Evolutionary conservation across 2,797 vertebrate genomes (phyloP), one percentile per base, ranked within the genome.

Genomic region (Notolabrus celidotus): DNA sequence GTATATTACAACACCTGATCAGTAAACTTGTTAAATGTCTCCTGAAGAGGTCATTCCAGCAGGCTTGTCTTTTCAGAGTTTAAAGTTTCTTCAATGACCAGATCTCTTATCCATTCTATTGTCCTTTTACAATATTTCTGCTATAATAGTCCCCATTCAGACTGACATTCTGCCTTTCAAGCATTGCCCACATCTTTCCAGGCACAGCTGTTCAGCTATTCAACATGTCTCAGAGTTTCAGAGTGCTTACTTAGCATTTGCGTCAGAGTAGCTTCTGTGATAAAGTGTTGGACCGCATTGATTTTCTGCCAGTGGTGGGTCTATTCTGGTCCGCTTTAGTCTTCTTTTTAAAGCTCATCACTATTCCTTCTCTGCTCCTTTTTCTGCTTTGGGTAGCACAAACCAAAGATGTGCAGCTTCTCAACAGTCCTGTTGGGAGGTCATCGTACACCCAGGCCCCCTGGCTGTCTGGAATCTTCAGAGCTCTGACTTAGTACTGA

Each of bases 251-350:
- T 92, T 88, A 90, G 91, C 90, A 90, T 87, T 89, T 91, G 74
- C 82, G 74, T 90, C 80, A 82, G 74, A 80, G 84, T 75, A 70
- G 86, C 71, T 75, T 65, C 82, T 79, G 80, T 83, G 84, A 89
- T 90, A 87, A 90, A 87, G 77, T 46, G 80, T 65, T 62, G 86
- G 62, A 71, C 57, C 45, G 46, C 76, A 92, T 92, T 90, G 92
- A 93, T 93, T 93, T 91, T 85, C 87, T 93, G 92, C 87, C 90
- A 82, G 80, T 45, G 55, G 69, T 70, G 64, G 79, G 75, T 88
- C 80, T 87, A 80, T 83, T 89, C 82, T 70, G 58, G 83, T 79
- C 53, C 20, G 59, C 71, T 83, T 74, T 69, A 65, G 69, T 55
- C 69, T 62, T 52, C 12, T 39, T 58, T 62, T 53, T 49, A 27